A percentile compares a stretch with the other conserved stretches of the same genome.
Evolutionary conservation across 2,888 invertebrate genomes (phyloP).

Genomic region (Apamea anceps): DNA sequence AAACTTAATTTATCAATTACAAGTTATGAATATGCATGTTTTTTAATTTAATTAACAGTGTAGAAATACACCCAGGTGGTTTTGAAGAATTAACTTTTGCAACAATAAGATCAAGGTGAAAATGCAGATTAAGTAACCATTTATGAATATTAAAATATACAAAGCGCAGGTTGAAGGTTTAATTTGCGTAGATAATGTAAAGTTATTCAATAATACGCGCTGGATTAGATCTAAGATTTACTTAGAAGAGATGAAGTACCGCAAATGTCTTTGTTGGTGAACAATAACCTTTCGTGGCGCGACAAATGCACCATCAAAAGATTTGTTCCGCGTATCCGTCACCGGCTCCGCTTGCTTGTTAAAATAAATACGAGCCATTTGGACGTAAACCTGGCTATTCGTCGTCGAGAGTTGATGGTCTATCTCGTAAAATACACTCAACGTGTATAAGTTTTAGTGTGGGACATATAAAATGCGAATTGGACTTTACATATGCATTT

Average conservation of each 20-base stretch:
- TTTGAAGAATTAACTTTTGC: conserved; percentile 42
- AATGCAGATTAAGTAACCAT: conserved; percentile 36
- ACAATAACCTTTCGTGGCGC: conserved; percentile 70
- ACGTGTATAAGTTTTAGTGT: conserved; percentile 57
- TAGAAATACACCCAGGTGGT: conserved; percentile 29
- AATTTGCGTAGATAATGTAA: conserved; percentile 27
- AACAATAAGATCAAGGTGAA: conserved; percentile 63
- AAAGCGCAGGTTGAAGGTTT: conserved; percentile 15
- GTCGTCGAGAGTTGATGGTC: conserved; percentile 67
- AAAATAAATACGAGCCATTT: conserved; percentile 76
- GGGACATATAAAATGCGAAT: conserved; percentile 56
- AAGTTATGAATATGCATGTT: conserved; percentile 60
- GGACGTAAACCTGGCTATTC: conserved; percentile 75
- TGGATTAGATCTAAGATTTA: conserved; percentile 38
- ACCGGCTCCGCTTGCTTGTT: conserved; percentile 75
- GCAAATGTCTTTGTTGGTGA: conserved; percentile 61
- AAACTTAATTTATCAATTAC: conserved; percentile 58
- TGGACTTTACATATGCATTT: conserved; percentile 43
- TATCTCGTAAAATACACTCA: conserved; percentile 62
- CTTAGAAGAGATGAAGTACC: conserved; percentile 56
- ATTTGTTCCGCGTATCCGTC: conserved; percentile 78
- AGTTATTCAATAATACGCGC: conserved; percentile 28
- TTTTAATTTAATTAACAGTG: conserved; percentile 47
- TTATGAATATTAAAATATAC: conserved; percentile 36
- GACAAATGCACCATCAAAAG: conserved; percentile 77